These are phyloP conservation scores for Drosophila hydei DNA, from an alignment of 1,140 invertebrate genomes.

Conservation along the genomic window DNA sequence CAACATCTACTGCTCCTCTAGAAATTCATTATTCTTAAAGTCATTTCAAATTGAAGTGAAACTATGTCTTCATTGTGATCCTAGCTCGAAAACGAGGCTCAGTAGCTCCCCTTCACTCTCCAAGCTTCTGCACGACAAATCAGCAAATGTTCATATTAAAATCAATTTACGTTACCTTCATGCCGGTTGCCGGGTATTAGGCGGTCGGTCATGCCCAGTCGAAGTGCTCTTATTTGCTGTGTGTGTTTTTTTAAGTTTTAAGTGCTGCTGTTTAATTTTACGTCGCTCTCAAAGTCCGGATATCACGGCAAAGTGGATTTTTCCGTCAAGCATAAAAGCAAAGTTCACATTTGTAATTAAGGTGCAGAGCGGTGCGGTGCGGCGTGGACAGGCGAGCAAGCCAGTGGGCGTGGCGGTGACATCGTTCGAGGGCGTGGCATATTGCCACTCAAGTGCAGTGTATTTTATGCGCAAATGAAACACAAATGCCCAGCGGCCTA, in stretches of 20 bases:
- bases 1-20: too few species aligned
- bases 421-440: not conserved
- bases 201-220: too few species aligned
- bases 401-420: conserved; percentile 21
- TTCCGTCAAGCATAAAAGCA: conserved; percentile 79
- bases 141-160: too few species aligned
- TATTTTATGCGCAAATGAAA: conserved; percentile 73
- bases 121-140: too few species aligned
- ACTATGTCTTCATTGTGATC: too few species aligned
- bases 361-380: not conserved
- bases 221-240: not conserved
- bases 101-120: too few species aligned
- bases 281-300: conserved; percentile 50
- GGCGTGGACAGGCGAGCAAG: too few species aligned
- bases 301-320: conserved; percentile 80
- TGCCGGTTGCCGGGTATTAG: too few species aligned
- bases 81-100: too few species aligned
- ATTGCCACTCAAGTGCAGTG: conserved; percentile 29
- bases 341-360: conserved; percentile 58
- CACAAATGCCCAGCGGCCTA: conserved; percentile 68
- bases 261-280: conserved; percentile 70
- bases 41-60: too few species aligned
- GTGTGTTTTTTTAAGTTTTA: conserved; percentile 18
- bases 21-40: too few species aligned
- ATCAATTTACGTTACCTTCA: too few species aligned